These are phyloP conservation scores for Exephanes ischioxanthus DNA, from an alignment of 2,888 invertebrate genomes.

Conservation along the genomic window DNA sequence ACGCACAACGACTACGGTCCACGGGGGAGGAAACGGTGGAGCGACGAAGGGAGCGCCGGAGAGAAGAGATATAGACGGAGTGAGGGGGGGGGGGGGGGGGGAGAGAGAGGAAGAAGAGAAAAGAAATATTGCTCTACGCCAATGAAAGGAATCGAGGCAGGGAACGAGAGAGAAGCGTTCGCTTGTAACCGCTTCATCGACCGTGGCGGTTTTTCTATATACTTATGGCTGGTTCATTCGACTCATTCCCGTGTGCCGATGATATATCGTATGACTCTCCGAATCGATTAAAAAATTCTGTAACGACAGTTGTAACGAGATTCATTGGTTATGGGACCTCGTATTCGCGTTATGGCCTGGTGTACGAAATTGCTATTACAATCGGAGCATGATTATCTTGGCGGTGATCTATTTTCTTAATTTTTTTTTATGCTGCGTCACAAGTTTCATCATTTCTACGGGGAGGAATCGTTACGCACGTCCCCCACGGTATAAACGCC, in stretches of 20 bases:
- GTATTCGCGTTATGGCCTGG: conserved; percentile 2
- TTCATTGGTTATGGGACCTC: conserved; percentile 41
- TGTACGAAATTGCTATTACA: not conserved
- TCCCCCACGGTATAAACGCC: not conserved
- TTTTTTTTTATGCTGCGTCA: conserved; percentile 51
- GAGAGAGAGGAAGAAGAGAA: conserved; percentile 71
- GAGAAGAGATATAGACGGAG: conserved; percentile 19
- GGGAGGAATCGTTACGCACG: conserved; percentile 35
- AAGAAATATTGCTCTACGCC: conserved; percentile 83
- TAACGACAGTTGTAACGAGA: conserved; percentile 32
- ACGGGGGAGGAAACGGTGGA: conserved; percentile 48
- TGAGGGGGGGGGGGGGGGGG: not conserved
- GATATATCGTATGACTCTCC: conserved; percentile 57
- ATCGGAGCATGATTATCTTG: conserved; percentile 18
- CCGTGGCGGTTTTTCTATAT: conserved; percentile 74
- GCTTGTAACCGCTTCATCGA: conserved; percentile 80
- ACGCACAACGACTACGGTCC: conserved; percentile 50
- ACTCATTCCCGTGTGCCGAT: conserved; percentile 61
- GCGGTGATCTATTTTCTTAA: conserved; percentile 41
- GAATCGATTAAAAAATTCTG: conserved; percentile 63
- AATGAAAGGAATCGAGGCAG: conserved; percentile 82
- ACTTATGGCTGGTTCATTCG: conserved; percentile 73
- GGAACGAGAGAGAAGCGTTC: conserved; percentile 75
- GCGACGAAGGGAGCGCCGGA: conserved; percentile 45
- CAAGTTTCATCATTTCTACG: conserved; percentile 45